phyloP scores from a whole-genome alignment of 2,888 invertebrate species.

The Troides aeacus region DNA sequence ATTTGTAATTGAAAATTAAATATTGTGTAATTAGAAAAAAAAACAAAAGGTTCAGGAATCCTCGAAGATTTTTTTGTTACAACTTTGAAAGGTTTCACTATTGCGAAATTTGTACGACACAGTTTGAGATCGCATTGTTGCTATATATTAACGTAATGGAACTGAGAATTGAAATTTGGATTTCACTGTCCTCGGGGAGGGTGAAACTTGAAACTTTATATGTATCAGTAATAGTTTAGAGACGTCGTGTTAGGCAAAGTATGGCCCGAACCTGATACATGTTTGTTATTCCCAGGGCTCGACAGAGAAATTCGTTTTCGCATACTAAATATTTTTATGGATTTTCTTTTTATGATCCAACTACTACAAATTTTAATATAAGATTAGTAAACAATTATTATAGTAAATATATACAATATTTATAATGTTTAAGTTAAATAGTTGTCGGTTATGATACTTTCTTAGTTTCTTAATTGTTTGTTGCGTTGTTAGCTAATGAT shows the following conservation, averaged over 20 bases:
- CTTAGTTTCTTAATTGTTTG: background rate
- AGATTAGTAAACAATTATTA: too few relatives aligned
- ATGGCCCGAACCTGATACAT: slow-evolving; percentile 6
- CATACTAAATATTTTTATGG: background rate
- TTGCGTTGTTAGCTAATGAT: background rate
- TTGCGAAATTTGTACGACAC: background rate
- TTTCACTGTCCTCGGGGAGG: slow-evolving; percentile 10
- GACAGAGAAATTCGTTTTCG: background rate
- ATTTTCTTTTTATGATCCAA: background rate
- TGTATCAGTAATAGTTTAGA: slow-evolving; percentile 21
- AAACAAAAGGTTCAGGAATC: too few relatives aligned
- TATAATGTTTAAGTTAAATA: too few relatives aligned
- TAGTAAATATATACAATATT: too few relatives aligned
- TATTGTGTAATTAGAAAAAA: too few relatives aligned
- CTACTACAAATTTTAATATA: too few relatives aligned
- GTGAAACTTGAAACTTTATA: slow-evolving; percentile 23
- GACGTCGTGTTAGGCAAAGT: slow-evolving; percentile 2
- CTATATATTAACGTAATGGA: background rate
- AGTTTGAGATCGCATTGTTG: background rate
- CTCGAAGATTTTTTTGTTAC: too few relatives aligned
- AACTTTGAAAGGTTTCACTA: background rate
- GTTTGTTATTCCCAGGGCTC: slow-evolving; percentile 14
- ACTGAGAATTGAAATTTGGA: slow-evolving; percentile 14
- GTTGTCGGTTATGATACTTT: background rate
- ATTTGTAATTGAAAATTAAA: too few relatives aligned